Evolutionary conservation across 2,113 vertebrate genomes (phyloP), one percentile per base, ranked within the genome.

Genomic region (Perccottus glenii): DNA sequence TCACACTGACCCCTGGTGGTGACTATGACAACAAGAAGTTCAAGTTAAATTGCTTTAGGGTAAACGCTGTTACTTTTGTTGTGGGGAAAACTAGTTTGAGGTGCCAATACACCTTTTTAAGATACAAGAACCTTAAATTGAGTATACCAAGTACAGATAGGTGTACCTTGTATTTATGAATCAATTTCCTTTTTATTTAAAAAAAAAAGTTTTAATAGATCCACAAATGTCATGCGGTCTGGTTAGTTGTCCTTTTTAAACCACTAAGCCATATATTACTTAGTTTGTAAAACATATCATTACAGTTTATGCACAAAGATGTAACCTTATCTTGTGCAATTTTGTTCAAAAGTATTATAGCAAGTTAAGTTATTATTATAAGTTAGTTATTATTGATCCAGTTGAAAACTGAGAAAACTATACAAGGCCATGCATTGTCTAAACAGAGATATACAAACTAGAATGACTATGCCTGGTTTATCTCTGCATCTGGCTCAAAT

Each of bases 1-100:
- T 61, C 11, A 90, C 51, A 85, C 76, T 90, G 89, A 65, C 76
- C 82, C 81, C 89, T 88, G 62, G 73, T 87, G 88, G 88, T 10
- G 11, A 16, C 3, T 11, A 11, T 6, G 8, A 6, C 12, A 78
- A 64, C 42, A 0, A 52, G 43, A 56, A 44, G 42, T 14, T 11
- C 15, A 16, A 12, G 63, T 45, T 55, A 62, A 68, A 73, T 78
- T 73, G 58, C 65, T 64, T 10, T 15, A 5, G 12, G 36, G 61
- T 65, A 76, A 74, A 80, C 70, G 68, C 15, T 64, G 4, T 45
- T 33, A 19, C 27, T 67, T 40, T 40, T 40, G 38, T 40, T 8
- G 8, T 40, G 8, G 38, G 38, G 19, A 27, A 27, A 27, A 27
- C 19, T 27, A 27, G 19, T 27, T 27, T 27, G 19, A 40, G 8